phyloP scores from a whole-genome alignment of 1,140 invertebrate genomes.

The Parasteatoda tepidariorum region DNA sequence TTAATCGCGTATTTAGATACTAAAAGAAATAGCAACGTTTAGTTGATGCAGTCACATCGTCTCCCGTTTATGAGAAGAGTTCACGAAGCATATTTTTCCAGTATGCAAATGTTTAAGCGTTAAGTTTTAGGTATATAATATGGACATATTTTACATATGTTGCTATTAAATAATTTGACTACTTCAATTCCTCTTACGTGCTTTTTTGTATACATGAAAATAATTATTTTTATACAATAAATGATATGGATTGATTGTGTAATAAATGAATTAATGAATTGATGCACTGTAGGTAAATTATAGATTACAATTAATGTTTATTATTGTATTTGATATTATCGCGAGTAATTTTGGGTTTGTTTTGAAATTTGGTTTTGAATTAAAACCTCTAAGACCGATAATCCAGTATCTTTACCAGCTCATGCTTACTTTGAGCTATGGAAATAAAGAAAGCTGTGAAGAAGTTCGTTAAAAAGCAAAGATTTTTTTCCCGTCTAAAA shows the following conservation, averaged over 20 bases:
- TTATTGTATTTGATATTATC: no score
- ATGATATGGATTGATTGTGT: neutral
- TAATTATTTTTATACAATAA: conserved; percentile 25
- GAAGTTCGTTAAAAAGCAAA: no score
- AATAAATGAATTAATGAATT: neutral
- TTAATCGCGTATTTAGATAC: neutral
- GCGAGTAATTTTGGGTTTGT: no score
- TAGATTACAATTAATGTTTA: neutral
- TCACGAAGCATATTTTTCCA: neutral
- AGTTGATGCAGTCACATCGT: neutral
- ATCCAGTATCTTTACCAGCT: conserved; percentile 19
- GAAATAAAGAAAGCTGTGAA: conserved; percentile 16
- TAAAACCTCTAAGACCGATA: neutral
- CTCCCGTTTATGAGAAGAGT: neutral
- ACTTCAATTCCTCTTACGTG: neutral
- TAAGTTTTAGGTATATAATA: neutral
- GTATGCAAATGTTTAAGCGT: neutral
- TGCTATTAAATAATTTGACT: neutral
- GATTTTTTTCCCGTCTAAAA: no score
- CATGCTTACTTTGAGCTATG: conserved; percentile 17
- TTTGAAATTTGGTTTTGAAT: no score
- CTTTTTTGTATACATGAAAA: conserved; percentile 10
- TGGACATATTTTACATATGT: neutral
- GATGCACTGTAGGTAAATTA: neutral
- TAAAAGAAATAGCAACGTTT: neutral